Evolutionary conservation across 1,140 invertebrate genomes (phyloP).

Genomic region (Cotesia chilonis): DNA sequence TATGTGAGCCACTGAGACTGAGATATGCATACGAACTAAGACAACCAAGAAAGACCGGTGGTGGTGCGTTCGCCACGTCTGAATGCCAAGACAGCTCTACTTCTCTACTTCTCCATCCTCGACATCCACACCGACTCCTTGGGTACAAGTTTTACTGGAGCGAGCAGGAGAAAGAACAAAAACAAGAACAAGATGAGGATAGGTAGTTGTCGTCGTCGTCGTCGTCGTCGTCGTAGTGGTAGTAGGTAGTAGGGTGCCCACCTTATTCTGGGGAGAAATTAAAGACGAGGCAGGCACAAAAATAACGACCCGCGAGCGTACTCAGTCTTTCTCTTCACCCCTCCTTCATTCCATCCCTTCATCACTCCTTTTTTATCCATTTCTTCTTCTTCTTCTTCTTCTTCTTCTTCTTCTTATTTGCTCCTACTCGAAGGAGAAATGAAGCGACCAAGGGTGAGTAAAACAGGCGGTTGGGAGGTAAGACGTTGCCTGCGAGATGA

Average conservation of each 20-base stretch:
- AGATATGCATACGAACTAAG: conserved; percentile 51
- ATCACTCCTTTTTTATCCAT: conserved; percentile 36
- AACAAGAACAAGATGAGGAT: conserved; percentile 15
- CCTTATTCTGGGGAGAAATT: conserved; percentile 56
- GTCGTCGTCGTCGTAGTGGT: no score
- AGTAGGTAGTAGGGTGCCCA: conserved; percentile 40
- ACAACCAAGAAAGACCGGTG: conserved; percentile 38
- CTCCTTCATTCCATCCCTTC: conserved; percentile 24
- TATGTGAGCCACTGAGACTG: conserved; percentile 49
- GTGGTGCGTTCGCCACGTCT: conserved; percentile 38
- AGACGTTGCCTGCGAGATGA: conserved; percentile 37
- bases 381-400: conserved; percentile 34
- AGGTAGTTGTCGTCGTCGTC: conserved; percentile 6
- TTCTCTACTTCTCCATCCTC: background rate
- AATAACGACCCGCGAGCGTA: conserved; percentile 58
- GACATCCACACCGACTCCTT: background rate
- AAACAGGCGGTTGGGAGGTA: conserved; percentile 5
- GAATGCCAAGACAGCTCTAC: background rate
- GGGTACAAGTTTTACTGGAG: background rate
- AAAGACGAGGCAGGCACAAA: conserved; percentile 67
- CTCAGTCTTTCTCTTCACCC: conserved; percentile 27
- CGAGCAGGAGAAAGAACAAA: conserved; percentile 21
- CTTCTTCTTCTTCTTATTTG: conserved; percentile 31
- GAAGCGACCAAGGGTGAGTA: conserved; percentile 3
- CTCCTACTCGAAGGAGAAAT: conserved; percentile 15